Conservation (phyloP, 2,888 invertebrate species). For the Crossocerus cetratus region DNA sequence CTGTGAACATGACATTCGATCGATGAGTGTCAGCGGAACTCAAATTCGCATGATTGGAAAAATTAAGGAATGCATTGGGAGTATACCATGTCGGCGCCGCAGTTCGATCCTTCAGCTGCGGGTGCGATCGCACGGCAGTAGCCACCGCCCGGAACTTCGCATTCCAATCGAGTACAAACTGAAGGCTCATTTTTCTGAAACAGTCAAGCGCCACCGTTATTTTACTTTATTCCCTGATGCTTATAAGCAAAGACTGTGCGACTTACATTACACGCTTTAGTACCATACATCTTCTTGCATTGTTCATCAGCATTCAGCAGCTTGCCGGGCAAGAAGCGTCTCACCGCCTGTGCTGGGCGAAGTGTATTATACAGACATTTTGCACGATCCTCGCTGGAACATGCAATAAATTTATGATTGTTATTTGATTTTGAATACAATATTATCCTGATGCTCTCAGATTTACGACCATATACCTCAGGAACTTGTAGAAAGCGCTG, state of each 20-base stretch:
- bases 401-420: too few species aligned
- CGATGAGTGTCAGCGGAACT: slow-evolving; percentile 7
- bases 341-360: slow-evolving; percentile 88
- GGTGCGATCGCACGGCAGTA: slow-evolving; percentile 93
- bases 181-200: slow-evolving; percentile 78
- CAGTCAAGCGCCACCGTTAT: too few species aligned
- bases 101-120: slow-evolving; percentile 94
- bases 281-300: slow-evolving; percentile 91
- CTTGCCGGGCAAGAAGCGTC: slow-evolving; percentile 91
- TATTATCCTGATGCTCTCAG: too few species aligned
- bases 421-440: too few species aligned
- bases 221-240: too few species aligned
- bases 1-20: slow-evolving; percentile 78
- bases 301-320: slow-evolving; percentile 91
- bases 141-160: slow-evolving; percentile 88
- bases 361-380: slow-evolving; percentile 93
- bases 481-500: slow-evolving; percentile 55
- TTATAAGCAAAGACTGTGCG: neutral
- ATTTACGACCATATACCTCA: slow-evolving; percentile 52
- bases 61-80: neutral
- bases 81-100: slow-evolving; percentile 90
- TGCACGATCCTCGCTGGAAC: slow-evolving; percentile 76
- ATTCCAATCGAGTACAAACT: slow-evolving; percentile 93
- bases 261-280: slow-evolving; percentile 85
- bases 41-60: neutral